Percentiles rank a stretch among this genome's conserved stretches.
Conservation (phyloP, 2,888 invertebrate genomes). For the Allygus modestus region DNA sequence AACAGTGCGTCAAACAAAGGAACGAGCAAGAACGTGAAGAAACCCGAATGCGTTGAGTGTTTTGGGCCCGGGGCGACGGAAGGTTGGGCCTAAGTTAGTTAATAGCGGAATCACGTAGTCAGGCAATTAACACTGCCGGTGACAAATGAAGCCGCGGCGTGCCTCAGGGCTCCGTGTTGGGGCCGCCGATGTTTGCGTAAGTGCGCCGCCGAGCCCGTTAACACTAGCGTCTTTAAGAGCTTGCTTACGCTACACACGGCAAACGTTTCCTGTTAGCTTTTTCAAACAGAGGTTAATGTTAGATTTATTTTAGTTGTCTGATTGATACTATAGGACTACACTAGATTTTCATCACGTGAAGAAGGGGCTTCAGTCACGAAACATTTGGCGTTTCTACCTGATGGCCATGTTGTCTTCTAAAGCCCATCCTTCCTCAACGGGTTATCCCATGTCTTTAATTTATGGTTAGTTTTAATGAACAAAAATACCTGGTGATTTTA, state of each 20-base stretch:
- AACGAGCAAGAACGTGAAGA: background rate
- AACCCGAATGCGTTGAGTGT: background rate
- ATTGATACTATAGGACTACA: no score
- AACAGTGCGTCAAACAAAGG: background rate
- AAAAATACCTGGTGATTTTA: no score
- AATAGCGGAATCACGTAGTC: constrained; percentile 43
- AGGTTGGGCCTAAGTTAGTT: background rate
- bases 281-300: no score
- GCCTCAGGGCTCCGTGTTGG: constrained; percentile 23
- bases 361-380: no score
- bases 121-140: constrained; percentile 29
- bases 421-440: no score
- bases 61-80: background rate
- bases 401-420: no score
- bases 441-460: no score
- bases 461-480: no score
- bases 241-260: no score
- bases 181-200: constrained; percentile 35
- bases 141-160: constrained; percentile 52
- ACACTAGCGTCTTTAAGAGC: background rate
- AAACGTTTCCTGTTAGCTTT: background rate
- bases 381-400: no score
- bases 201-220: background rate
- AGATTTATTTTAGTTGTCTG: no score
- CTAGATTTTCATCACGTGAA: no score